These are phyloP conservation scores for Pandemis cinnamomeana DNA, from an alignment of 2,888 invertebrate genomes.

Conservation along the genomic window DNA sequence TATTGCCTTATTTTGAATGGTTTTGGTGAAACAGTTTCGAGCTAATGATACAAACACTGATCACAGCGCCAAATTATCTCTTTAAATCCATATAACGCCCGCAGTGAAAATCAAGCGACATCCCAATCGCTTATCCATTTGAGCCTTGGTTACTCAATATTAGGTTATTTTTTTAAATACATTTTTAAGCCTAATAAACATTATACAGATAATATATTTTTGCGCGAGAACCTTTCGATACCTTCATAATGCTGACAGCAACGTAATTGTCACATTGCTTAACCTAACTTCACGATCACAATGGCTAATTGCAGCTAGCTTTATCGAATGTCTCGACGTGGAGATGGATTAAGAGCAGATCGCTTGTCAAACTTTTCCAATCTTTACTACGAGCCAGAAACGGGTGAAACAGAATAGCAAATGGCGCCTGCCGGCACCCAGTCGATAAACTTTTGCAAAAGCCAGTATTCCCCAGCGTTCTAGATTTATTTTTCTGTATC, in stretches of 20 bases:
- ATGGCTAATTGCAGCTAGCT: not conserved
- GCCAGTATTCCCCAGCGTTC: slow-evolving; percentile 13
- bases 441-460: slow-evolving; percentile 36
- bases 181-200: no score
- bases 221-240: no score
- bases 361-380: slow-evolving; percentile 54
- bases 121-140: not conserved
- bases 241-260: no score
- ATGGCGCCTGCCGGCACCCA: slow-evolving; percentile 40
- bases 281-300: not conserved
- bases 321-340: slow-evolving; percentile 18
- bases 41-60: not conserved
- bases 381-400: slow-evolving; percentile 45
- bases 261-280: no score
- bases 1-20: not conserved
- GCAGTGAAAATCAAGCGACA: not conserved
- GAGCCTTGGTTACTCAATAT: not conserved
- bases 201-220: no score
- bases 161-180: no score
- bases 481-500: slow-evolving; percentile 31
- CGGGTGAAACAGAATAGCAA: slow-evolving; percentile 42
- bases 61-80: not conserved
- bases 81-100: not conserved
- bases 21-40: not conserved
- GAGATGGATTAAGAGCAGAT: slow-evolving; percentile 41